Conservation (phyloP, 1,140 invertebrate genomes). For the Lineus longissimus region DNA sequence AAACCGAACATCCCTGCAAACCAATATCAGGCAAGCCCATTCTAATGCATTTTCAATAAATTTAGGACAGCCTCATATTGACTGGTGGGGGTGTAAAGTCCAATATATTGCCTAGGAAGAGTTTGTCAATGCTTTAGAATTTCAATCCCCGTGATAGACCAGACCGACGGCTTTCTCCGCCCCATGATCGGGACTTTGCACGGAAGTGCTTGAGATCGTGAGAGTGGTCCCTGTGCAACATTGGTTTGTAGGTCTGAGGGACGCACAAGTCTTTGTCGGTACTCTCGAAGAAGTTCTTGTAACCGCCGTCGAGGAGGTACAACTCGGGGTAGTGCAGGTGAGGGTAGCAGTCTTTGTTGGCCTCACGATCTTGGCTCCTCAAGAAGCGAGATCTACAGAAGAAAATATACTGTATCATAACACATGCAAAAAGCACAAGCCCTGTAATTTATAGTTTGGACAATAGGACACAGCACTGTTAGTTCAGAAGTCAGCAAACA, state of each 20-base stretch:
- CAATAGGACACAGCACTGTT: too few relatives aligned
- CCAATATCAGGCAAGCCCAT: too few relatives aligned
- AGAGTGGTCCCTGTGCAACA: slow-evolving; percentile 72
- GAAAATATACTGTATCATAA: background rate
- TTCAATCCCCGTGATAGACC: too few relatives aligned
- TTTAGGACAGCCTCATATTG: too few relatives aligned
- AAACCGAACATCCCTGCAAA: too few relatives aligned
- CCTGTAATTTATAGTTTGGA: too few relatives aligned
- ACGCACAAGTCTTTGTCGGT: slow-evolving; percentile 68
- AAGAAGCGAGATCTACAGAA: slow-evolving; percentile 75
- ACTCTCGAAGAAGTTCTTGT: slow-evolving; percentile 79
- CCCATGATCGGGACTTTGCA: slow-evolving; percentile 70
- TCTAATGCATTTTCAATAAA: too few relatives aligned
- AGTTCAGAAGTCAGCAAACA: slow-evolving; percentile 1
- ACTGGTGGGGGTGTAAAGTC: too few relatives aligned
- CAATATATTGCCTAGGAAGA: too few relatives aligned
- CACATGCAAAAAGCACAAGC: too few relatives aligned
- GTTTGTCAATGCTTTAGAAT: too few relatives aligned
- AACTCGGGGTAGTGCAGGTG: slow-evolving; percentile 87
- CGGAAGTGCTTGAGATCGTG: slow-evolving; percentile 71
- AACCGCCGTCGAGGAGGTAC: slow-evolving; percentile 91
- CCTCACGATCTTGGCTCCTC: slow-evolving; percentile 74
- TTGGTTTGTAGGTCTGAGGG: slow-evolving; percentile 71
- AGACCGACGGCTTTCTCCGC: slow-evolving; percentile 23
- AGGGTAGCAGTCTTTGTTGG: slow-evolving; percentile 83